phyloP scores from a whole-genome alignment of 2,113 vertebrate genomes.

The Riparia riparia region DNA sequence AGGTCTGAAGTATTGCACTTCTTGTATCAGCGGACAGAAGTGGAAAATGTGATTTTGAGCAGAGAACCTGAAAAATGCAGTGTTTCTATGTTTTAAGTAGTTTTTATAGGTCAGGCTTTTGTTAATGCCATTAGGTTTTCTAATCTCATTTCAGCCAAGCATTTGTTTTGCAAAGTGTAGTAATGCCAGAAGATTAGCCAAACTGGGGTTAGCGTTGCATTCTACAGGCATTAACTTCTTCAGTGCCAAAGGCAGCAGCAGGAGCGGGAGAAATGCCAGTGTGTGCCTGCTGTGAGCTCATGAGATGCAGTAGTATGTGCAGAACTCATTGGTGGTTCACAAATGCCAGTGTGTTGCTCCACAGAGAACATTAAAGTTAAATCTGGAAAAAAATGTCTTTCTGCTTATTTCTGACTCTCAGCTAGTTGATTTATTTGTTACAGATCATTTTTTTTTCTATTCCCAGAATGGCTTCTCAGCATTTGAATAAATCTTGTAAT shows the following conservation, averaged over 20 bases:
- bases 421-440: neutral
- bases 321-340: neutral
- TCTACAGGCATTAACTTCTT: slow-evolving; percentile 20
- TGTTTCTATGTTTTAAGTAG: neutral
- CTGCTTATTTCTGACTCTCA: neutral
- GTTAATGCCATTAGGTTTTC: slow-evolving; percentile 1
- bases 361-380: neutral
- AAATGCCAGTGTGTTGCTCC: neutral
- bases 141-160: slow-evolving; percentile 35
- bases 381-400: neutral
- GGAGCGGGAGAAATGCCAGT: neutral
- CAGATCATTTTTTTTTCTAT: neutral
- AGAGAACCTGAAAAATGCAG: neutral
- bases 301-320: neutral
- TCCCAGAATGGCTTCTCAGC: neutral
- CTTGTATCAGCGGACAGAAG: neutral
- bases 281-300: neutral
- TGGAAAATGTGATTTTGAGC: neutral
- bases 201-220: neutral
- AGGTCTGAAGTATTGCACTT: neutral
- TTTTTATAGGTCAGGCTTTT: slow-evolving; percentile 27
- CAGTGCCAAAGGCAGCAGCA: neutral
- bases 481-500: neutral
- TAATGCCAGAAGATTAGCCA: slow-evolving; percentile 25
- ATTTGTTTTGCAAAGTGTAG: slow-evolving; percentile 6